These are phyloP conservation scores for Cistogaster globosa DNA, from an alignment of 2,888 invertebrate genomes.

Conservation along the genomic window DNA sequence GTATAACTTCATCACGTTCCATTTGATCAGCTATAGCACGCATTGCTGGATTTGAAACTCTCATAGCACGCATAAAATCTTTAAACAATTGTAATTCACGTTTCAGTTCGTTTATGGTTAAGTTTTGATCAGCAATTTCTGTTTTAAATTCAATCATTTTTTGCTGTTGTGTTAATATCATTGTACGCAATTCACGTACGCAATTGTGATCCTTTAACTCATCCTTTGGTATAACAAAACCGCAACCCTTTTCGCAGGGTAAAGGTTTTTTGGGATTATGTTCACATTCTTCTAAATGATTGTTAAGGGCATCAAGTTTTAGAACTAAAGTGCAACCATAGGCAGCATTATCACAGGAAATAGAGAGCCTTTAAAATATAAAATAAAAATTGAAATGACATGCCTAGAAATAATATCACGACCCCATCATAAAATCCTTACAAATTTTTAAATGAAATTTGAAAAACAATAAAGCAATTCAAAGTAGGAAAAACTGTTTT, in stretches of 20 bases:
- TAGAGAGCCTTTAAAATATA: constrained; percentile 87
- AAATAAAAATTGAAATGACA: too few relatives aligned
- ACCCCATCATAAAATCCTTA: too few relatives aligned
- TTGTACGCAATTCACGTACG: constrained; percentile 91
- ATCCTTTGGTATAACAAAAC: constrained; percentile 96
- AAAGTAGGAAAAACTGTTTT: too few relatives aligned
- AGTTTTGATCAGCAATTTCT: constrained; percentile 92
- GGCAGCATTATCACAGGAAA: constrained; percentile 94
- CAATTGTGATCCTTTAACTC: constrained; percentile 97
- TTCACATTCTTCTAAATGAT: constrained; percentile 95
- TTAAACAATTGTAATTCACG: constrained; percentile 94
- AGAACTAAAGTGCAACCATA: constrained; percentile 93
- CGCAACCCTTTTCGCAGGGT: constrained; percentile 96
- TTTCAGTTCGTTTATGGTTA: constrained; percentile 94
- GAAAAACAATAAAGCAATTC: too few relatives aligned
- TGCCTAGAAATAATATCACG: too few relatives aligned
- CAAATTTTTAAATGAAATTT: too few relatives aligned
- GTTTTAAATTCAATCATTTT: constrained; percentile 94
- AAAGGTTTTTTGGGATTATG: constrained; percentile 97
- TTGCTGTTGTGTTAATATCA: constrained; percentile 94
- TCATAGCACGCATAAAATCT: constrained; percentile 96
- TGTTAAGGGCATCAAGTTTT: constrained; percentile 92
- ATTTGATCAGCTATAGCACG: constrained; percentile 96
- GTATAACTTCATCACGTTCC: constrained; percentile 95
- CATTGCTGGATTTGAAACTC: constrained; percentile 95